These are phyloP conservation scores for Capreolus pygargus DNA, from an alignment of 2,113 vertebrate species.

Conservation along the genomic window DNA sequence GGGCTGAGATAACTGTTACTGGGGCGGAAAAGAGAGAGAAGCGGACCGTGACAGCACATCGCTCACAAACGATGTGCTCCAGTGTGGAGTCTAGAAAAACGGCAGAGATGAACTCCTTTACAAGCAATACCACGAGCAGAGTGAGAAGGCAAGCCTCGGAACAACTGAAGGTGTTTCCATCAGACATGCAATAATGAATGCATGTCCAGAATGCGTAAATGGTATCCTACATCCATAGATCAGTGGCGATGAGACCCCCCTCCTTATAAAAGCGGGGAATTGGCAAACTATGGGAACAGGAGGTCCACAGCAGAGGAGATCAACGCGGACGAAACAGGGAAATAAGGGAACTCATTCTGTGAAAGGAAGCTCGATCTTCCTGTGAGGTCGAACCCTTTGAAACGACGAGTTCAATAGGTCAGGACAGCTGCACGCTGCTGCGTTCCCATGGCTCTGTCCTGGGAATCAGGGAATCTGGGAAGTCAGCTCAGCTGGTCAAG, in stretches of 20 bases:
- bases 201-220: neutral
- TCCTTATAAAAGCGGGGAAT: neutral
- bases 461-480: neutral
- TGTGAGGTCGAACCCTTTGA: neutral
- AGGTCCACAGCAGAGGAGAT: neutral
- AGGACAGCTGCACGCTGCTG: accelerated
- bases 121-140: neutral
- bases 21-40: accelerated
- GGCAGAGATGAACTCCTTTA: neutral
- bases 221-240: accelerated
- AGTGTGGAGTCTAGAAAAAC: neutral
- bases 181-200: accelerated
- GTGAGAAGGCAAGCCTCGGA: neutral
- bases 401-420: accelerated
- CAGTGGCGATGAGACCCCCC: neutral
- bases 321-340: accelerated
- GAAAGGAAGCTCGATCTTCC: neutral
- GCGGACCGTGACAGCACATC: accelerated
- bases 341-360: accelerated
- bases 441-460: neutral
- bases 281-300: neutral
- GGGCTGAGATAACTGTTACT: neutral
- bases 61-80: accelerated
- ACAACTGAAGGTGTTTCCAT: accelerated
- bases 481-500: neutral